Conservation (phyloP, 1,140 invertebrate genomes). For the Zaprionus inermis region DNA sequence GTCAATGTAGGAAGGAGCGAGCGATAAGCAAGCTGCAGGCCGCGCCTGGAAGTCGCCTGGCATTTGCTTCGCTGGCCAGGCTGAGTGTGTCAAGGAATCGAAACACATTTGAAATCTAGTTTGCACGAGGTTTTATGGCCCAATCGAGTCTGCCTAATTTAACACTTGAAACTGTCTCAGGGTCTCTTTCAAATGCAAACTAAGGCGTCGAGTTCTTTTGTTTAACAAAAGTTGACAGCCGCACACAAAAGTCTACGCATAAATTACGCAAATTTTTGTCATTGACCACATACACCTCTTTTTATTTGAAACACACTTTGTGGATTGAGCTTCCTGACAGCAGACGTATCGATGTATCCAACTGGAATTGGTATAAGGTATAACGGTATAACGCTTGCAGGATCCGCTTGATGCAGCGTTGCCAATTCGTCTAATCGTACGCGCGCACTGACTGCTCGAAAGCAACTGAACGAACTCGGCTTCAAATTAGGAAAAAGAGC, state of each 20-base stretch:
- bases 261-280: conserved; percentile 7
- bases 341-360: neutral
- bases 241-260: conserved; percentile 17
- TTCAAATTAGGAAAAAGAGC: conserved; percentile 71
- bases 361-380: neutral
- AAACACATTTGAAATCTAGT: neutral
- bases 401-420: conserved; percentile 17
- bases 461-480: conserved; percentile 73
- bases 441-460: conserved; percentile 75
- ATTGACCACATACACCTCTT: conserved; percentile 16
- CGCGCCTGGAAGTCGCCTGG: neutral
- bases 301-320: conserved; percentile 6
- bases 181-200: neutral
- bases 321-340: neutral
- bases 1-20: conserved; percentile 37
- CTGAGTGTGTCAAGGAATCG: conserved; percentile 23
- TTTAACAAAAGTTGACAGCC: neutral
- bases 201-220: neutral
- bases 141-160: neutral
- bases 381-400: conserved; percentile 14
- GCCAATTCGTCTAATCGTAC: conserved; percentile 45
- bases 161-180: conserved; percentile 1
- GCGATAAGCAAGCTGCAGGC: neutral
- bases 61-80: conserved; percentile 8
- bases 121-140: neutral